Conservation (phyloP, 2,113 vertebrate genomes). For the Sapayoa aenigma region DNA sequence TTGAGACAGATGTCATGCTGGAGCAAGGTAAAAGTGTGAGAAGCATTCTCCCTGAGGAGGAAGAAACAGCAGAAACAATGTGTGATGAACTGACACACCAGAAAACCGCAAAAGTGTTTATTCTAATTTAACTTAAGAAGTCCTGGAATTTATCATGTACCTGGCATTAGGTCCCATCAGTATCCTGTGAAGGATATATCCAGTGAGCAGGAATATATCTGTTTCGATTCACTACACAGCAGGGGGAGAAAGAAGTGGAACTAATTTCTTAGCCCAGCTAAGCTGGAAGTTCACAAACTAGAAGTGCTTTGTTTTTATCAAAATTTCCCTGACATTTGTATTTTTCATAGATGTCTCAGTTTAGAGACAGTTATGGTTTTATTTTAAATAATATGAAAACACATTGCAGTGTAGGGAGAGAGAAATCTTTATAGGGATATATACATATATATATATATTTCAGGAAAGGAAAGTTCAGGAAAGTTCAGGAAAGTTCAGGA, state of each 20-base stretch:
- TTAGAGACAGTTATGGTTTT: no score
- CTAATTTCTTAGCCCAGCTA: neutral
- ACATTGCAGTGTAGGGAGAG: no score
- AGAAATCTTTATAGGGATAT: no score
- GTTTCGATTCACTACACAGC: neutral
- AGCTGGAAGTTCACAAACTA: neutral
- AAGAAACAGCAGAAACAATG: neutral
- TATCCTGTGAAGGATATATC: neutral
- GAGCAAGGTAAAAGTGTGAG: neutral
- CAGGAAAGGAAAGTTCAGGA: no score
- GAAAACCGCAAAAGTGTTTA: neutral
- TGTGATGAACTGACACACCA: neutral
- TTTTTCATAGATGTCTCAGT: neutral
- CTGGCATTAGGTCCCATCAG: neutral
- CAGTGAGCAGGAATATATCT: neutral
- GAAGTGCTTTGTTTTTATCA: neutral
- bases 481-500: no score
- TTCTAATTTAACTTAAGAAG: neutral
- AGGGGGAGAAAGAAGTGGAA: neutral
- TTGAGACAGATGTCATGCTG: neutral
- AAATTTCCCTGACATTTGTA: neutral
- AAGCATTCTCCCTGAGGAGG: neutral
- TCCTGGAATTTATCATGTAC: neutral
- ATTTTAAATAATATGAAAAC: no score
- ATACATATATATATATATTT: no score